A percentile compares a stretch with the other conserved stretches of the same genome.
These are phyloP conservation scores for Stenurella melanura DNA, from an alignment of 2,888 invertebrate genomes.

Conservation along the genomic window DNA sequence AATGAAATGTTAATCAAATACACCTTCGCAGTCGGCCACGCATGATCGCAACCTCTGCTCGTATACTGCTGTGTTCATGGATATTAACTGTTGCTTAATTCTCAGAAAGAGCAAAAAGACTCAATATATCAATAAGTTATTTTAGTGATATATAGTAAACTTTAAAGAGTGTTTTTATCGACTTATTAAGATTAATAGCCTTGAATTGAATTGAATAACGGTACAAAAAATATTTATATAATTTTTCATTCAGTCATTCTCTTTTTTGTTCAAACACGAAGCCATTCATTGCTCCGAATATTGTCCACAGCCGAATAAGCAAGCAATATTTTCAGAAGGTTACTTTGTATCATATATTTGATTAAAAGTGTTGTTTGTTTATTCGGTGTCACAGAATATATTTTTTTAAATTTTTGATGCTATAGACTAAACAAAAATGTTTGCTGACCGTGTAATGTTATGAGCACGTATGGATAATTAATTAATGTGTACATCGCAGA, in stretches of 20 bases:
- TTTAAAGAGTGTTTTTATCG: not conserved
- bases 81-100: not conserved
- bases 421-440: conserved; percentile 37
- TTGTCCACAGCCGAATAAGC: not conserved
- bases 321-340: conserved; percentile 15
- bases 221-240: conserved; percentile 12
- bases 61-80: not conserved
- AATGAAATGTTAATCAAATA: too few species aligned
- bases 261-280: not conserved
- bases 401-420: conserved; percentile 20
- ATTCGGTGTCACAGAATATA: conserved; percentile 13
- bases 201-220: not conserved
- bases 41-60: too few species aligned
- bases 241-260: conserved; percentile 1
- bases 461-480: conserved; percentile 29
- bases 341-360: conserved; percentile 18
- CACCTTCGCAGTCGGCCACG: too few species aligned
- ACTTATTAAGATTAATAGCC: not conserved
- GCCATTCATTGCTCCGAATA: conserved; percentile 5
- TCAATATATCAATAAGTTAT: conserved; percentile 3
- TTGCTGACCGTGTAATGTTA: conserved; percentile 10
- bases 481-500: not conserved
- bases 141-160: conserved; percentile 7
- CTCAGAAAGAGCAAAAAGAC: not conserved
- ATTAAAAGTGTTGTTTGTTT: conserved; percentile 16